Evolutionary conservation across 2,888 invertebrate genomes (phyloP).

Genomic region (Hirtodrosophila trivittata): DNA sequence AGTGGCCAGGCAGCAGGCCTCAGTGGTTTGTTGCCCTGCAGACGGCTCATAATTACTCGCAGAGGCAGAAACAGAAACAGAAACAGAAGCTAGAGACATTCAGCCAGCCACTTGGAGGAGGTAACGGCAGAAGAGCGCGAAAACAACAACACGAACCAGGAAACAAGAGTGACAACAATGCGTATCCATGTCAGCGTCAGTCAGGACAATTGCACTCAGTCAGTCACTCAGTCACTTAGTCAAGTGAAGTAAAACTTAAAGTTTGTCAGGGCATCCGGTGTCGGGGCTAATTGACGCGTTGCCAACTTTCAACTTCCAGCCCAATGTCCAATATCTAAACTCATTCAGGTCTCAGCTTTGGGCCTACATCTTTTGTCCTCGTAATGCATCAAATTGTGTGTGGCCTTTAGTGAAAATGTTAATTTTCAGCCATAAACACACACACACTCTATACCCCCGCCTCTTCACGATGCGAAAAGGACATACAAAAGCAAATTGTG

Average conservation of each 20-base stretch:
- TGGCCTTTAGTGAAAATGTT: conserved; percentile 55
- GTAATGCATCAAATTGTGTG: conserved; percentile 60
- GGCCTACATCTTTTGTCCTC: conserved; percentile 30
- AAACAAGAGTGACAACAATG: conserved; percentile 57
- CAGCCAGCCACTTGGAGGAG: neutral
- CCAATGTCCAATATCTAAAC: conserved; percentile 16
- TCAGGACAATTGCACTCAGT: conserved; percentile 52
- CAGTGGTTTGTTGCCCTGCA: conserved; percentile 67
- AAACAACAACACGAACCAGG: conserved; percentile 54
- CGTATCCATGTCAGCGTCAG: conserved; percentile 65
- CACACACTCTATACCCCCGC: conserved; percentile 2
- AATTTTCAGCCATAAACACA: conserved; percentile 55
- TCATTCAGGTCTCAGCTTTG: conserved; percentile 24
- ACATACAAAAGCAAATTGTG: conserved; percentile 68
- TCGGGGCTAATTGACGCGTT: conserved; percentile 57
- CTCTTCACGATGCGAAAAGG: conserved; percentile 29
- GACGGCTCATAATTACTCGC: conserved; percentile 70
- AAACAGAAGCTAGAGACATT: conserved; percentile 6
- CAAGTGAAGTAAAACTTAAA: conserved; percentile 70
- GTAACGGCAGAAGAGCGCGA: conserved; percentile 5
- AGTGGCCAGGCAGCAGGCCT: conserved; percentile 27
- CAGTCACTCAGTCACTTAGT: conserved; percentile 50
- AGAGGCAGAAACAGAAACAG: conserved; percentile 16
- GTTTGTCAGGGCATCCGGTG: conserved; percentile 36
- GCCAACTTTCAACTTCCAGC: neutral